These are phyloP conservation scores for Vannuccia rotundouncinata DNA, from an alignment of 2,888 invertebrate genomes.

Conservation along the genomic window DNA sequence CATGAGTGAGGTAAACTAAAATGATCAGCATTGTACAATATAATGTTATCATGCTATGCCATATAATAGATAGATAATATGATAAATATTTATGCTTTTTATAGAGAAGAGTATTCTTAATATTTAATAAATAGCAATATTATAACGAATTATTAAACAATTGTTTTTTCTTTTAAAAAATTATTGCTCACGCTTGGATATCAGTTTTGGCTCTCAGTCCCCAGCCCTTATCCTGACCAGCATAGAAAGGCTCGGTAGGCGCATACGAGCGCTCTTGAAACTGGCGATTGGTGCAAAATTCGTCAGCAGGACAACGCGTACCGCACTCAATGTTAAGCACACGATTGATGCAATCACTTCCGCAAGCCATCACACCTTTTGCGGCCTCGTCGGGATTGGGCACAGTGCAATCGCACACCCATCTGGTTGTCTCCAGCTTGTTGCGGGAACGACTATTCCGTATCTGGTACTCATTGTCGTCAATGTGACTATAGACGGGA, in stretches of 20 bases:
- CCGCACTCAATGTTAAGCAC: constrained; percentile 90
- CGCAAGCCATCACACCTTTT: constrained; percentile 75
- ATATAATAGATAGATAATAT: too few species aligned
- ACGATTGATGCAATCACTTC: constrained; percentile 89
- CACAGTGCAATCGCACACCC: constrained; percentile 39
- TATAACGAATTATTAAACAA: too few species aligned
- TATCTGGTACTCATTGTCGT: background rate
- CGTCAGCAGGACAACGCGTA: constrained; percentile 62
- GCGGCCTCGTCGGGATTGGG: constrained; percentile 38
- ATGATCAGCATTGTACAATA: too few species aligned
- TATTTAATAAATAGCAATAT: too few species aligned
- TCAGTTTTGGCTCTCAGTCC: constrained; percentile 74
- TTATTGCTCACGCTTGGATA: constrained; percentile 60
- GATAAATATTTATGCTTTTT: too few species aligned
- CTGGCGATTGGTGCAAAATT: constrained; percentile 83
- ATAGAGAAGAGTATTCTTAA: too few species aligned
- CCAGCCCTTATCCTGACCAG: constrained; percentile 81
- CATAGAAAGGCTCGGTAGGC: constrained; percentile 68
- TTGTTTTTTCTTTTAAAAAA: too few species aligned
- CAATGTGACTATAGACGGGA: constrained; percentile 3
- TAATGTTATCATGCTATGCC: too few species aligned
- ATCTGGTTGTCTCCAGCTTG: constrained; percentile 21
- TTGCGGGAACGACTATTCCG: background rate
- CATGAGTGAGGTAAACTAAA: too few species aligned
- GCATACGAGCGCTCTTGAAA: constrained; percentile 72